Base-by-base conservation (phyloP, 2,888 invertebrate species). In the Sylvicola fuscatus region DNA sequence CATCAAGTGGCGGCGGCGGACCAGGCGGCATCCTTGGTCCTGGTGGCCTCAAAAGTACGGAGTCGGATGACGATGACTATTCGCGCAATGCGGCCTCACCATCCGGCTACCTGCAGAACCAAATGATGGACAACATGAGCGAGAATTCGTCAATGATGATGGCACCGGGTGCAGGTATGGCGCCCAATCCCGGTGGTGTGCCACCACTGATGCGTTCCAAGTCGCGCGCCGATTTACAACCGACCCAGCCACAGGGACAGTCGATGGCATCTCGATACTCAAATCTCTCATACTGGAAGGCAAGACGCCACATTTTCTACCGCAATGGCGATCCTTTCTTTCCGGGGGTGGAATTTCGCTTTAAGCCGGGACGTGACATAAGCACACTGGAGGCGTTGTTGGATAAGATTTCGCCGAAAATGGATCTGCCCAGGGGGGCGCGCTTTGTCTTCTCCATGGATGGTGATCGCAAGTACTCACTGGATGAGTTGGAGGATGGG, bases 271-370 rank as follows among this genome's bases (percentile, higher is more conserved):
- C 60, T 51, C 56, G 73, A 46, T 83, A 81, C 58, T 74, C 72
- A 43, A 81, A 83, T 54, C 67, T 83, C 35, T 82, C 82, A 43
- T 84, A 80, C 52, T 87, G 86, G 86, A 73, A 80, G 48, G 83
- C 86, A 1, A 65, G 84, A 39, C 65, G 86, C 35, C 82, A 90
- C 38, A 76, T 82, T 2, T 90, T 93, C 59, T 92, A 82, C 61
- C 75, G 84, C 53, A 93, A 92, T 66, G 92, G 92, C 3, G 90
- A 92, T 53, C 82, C 86, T 0, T 84, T 86, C 52, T 87, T 81
- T 51, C 84, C 83, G 12, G 89, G 90, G 0, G 72, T 87, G 27
- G 87, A 86, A 56, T 76, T 82, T 52, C 68, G 81, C 46, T 86
- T 92, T 51, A 82, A 84, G 43, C 84, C 87, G 0, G 87, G 87